Base-by-base conservation (phyloP, 2,113 vertebrate genomes). In the Takifugu flavidus region DNA sequence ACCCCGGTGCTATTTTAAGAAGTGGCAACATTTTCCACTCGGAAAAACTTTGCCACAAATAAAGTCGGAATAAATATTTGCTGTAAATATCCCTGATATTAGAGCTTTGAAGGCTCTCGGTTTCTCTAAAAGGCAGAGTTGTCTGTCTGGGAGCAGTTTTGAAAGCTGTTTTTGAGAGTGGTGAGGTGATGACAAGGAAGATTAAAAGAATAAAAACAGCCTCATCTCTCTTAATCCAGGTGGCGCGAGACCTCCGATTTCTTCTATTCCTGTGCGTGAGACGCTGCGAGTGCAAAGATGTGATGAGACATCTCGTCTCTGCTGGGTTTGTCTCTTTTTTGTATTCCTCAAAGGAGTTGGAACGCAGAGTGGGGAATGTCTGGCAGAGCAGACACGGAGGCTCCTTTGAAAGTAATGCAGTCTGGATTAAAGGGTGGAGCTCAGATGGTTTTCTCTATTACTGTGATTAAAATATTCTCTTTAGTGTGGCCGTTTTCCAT, bases 51-150 rank as follows among this genome's bases (percentile, higher is more conserved):
- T 79, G 63, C 62, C 65, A 63, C 45, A 71, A 66, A 71, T 68
- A 65, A 69, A 67, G 54, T 69, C 67, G 50, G 84, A 85, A 82
- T 79, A 88, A 82, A 89, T 81, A 74, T 67, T 65, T 53, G 53
- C 78, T 88, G 70, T 77, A 81, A 89, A 89, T 88, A 87, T 49
- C 56, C 11, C 29, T 51, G 55, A 74, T 68, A 80, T 78, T 67
- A 61, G 70, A 27, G 20, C 62, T 3, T 56, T 51, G 62, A 70
- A 79, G 70, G 49, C 47, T 34, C 47, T 59, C 3, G 0, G 62
- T 65, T 74, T 78, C 66, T 80, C 47, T 39, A 10, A 39, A 39
- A 8, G 34, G 34, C 8, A 2, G 7, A 3, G 2, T 39, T 31
- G 77, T 77, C 49, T 59, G 70, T 71, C 28, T 10, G 42, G 57